Evolutionary conservation across 2,113 vertebrate genomes (phyloP).

Genomic region (Lanius collurio): DNA sequence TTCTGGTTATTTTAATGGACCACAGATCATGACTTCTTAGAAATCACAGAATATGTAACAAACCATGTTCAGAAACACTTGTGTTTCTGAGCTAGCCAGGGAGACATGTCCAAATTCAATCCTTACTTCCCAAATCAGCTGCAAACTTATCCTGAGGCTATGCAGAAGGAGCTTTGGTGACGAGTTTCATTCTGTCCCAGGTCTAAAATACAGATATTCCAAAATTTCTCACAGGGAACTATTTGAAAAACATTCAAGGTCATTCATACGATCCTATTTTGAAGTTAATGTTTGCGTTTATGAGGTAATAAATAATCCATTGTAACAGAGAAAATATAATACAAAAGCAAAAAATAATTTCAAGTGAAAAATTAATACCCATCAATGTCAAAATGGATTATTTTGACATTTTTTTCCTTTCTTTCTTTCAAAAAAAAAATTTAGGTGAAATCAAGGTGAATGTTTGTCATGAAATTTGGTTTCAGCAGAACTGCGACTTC

Average conservation of each 20-base stretch:
- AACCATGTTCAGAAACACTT: background rate
- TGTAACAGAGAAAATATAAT: background rate
- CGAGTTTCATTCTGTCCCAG: background rate
- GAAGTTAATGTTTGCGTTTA: background rate
- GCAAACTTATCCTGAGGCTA: background rate
- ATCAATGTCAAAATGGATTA: constrained; percentile 1
- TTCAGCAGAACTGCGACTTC: background rate
- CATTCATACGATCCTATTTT: background rate
- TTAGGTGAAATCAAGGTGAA: background rate
- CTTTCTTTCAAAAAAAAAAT: background rate
- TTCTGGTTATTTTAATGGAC: background rate
- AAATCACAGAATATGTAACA: background rate
- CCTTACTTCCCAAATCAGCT: background rate
- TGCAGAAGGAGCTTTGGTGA: background rate
- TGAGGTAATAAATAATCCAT: background rate
- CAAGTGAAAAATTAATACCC: constrained; percentile 2
- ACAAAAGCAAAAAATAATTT: background rate
- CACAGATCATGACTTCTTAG: background rate
- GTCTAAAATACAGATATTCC: background rate
- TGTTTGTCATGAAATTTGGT: background rate
- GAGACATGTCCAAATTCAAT: background rate
- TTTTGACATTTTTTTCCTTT: background rate
- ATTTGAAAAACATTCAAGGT: background rate
- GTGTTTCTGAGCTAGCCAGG: background rate
- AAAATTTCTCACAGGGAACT: background rate